Conservation (phyloP, 2,888 invertebrate genomes). For the Hemistola chrysoprasaria region DNA sequence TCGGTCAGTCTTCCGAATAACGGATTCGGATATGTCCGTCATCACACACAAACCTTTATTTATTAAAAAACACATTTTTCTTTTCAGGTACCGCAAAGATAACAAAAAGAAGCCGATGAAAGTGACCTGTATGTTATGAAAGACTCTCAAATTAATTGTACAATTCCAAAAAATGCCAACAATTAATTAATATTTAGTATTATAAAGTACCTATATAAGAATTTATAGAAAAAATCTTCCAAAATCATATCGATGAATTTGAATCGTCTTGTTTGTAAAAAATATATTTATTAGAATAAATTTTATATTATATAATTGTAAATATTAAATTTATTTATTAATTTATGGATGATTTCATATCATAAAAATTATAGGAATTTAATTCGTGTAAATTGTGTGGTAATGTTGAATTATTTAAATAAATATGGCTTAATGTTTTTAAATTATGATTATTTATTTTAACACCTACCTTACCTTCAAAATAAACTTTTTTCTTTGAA, state of each 20-base stretch:
- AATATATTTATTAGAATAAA: slow-evolving; percentile 16
- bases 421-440: slow-evolving; percentile 44
- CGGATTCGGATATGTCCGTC: no score
- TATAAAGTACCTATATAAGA: slow-evolving; percentile 15
- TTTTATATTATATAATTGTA: slow-evolving; percentile 12
- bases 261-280: slow-evolving; percentile 18
- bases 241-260: slow-evolving; percentile 23
- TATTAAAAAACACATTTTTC: slow-evolving; percentile 15
- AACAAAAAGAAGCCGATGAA: slow-evolving; percentile 47
- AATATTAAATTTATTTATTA: slow-evolving; percentile 17
- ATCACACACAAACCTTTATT: no score
- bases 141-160: slow-evolving; percentile 38
- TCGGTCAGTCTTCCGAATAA: no score
- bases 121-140: slow-evolving; percentile 38
- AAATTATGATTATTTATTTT: slow-evolving; percentile 13
- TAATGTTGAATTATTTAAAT: slow-evolving; percentile 45
- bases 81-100: slow-evolving; percentile 72
- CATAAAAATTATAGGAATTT: slow-evolving; percentile 28
- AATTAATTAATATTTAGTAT: slow-evolving; percentile 27
- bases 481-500: no score
- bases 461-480: neutral
- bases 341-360: slow-evolving; percentile 14
- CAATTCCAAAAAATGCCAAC: slow-evolving; percentile 60
- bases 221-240: slow-evolving; percentile 20
- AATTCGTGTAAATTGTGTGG: slow-evolving; percentile 40